Evolutionary conservation across 1,140 invertebrate species (phyloP).

Genomic region (Hormaphis cornu): DNA sequence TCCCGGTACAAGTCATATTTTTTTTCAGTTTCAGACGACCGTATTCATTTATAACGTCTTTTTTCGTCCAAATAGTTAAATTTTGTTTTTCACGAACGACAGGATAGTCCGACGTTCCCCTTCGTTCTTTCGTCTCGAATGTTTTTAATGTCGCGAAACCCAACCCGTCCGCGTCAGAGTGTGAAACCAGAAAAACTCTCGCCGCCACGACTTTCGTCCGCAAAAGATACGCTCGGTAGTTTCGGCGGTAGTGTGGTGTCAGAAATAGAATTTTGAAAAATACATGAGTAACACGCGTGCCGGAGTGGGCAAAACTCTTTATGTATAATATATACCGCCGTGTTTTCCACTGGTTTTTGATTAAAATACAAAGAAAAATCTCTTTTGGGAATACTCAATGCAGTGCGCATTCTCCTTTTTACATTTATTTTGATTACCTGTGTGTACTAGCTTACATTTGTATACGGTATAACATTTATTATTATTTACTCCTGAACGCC

Average conservation of each 20-base stretch:
- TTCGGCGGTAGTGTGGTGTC: background rate
- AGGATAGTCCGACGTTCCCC: too few species aligned
- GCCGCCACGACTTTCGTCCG: background rate
- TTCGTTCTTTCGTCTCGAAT: too few species aligned
- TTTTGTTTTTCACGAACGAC: too few species aligned
- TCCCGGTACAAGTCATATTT: too few species aligned
- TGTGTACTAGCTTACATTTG: background rate
- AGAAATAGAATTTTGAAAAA: slow-evolving; percentile 25
- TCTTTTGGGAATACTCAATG: slow-evolving; percentile 16
- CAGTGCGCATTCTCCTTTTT: slow-evolving; percentile 12
- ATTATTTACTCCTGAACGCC: too few species aligned
- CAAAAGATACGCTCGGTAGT: slow-evolving; percentile 4
- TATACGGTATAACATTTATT: too few species aligned
- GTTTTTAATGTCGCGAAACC: background rate
- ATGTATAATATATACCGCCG: background rate
- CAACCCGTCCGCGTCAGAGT: background rate
- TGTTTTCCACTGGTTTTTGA: slow-evolving; percentile 23
- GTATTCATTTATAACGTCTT: too few species aligned
- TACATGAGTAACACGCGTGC: slow-evolving; percentile 6
- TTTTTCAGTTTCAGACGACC: too few species aligned
- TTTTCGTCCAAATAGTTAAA: too few species aligned
- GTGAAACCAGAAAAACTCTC: background rate
- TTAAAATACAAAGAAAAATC: slow-evolving; percentile 28
- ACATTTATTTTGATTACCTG: slow-evolving; percentile 24
- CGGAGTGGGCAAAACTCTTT: background rate